These are phyloP conservation scores for Trachythela sp. DNA, from an alignment of 64 coral and sea anemone species.

Conservation along the genomic window DNA sequence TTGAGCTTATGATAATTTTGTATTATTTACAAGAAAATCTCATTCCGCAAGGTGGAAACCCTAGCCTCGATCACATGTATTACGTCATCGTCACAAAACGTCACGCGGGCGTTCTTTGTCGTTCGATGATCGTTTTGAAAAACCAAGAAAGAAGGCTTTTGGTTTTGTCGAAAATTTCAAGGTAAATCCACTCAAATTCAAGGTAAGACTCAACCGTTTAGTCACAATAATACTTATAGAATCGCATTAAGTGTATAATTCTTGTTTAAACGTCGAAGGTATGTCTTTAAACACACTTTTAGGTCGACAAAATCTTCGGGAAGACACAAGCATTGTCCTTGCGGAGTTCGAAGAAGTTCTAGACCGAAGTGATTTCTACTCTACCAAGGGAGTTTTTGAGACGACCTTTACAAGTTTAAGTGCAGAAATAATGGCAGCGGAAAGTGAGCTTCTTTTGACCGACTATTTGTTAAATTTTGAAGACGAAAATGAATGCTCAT, in stretches of 20 bases:
- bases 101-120: too few species aligned
- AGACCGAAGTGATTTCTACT: not conserved
- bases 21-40: too few species aligned
- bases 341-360: too few species aligned
- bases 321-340: too few species aligned
- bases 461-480: slow-evolving; percentile 70
- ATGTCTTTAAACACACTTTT: not conserved
- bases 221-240: not conserved
- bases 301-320: not conserved
- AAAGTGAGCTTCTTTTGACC: slow-evolving; percentile 69
- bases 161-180: not conserved
- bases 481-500: slow-evolving; percentile 29
- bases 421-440: slow-evolving; percentile 12
- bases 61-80: not conserved
- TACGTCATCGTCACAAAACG: not conserved
- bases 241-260: not conserved
- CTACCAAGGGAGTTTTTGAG: too few species aligned
- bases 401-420: too few species aligned
- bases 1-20: too few species aligned
- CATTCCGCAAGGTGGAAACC: too few species aligned
- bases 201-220: not conserved
- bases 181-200: not conserved
- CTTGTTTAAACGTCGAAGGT: not conserved
- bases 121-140: not conserved
- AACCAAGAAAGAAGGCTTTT: not conserved